Evolutionary conservation across 2,113 vertebrate genomes (phyloP).

Genomic region (Elephantulus edwardii): DNA sequence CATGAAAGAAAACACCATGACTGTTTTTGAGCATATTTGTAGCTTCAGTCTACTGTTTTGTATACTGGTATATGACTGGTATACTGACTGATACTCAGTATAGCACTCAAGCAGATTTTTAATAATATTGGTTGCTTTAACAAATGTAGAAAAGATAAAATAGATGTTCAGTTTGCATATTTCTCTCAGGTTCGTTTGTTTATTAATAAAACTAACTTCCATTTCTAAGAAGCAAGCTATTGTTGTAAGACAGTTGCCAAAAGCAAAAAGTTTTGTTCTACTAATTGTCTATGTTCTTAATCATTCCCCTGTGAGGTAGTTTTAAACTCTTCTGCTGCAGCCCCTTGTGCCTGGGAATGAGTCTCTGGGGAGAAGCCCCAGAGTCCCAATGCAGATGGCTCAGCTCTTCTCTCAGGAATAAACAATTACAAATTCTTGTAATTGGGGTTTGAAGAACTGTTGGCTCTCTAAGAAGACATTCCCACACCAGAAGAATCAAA

Average conservation of each 20-base stretch:
- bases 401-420: neutral
- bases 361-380: neutral
- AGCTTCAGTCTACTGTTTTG: no score
- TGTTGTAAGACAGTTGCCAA: neutral
- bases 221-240: neutral
- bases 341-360: neutral
- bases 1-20: neutral
- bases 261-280: neutral
- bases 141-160: neutral
- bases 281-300: conserved; percentile 47
- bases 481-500: neutral
- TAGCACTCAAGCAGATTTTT: neutral
- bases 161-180: neutral
- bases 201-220: conserved; percentile 5
- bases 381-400: neutral
- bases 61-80: no score
- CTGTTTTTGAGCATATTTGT: neutral
- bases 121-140: neutral
- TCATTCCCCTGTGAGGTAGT: neutral
- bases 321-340: neutral
- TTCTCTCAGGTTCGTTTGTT: neutral
- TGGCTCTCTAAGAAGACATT: neutral
- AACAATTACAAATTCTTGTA: neutral
- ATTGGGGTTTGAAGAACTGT: neutral
- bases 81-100: no score